These are phyloP conservation scores for Zoanthus gigantus DNA, from an alignment of 92 coral and sea anemone species.

Conservation along the genomic window DNA sequence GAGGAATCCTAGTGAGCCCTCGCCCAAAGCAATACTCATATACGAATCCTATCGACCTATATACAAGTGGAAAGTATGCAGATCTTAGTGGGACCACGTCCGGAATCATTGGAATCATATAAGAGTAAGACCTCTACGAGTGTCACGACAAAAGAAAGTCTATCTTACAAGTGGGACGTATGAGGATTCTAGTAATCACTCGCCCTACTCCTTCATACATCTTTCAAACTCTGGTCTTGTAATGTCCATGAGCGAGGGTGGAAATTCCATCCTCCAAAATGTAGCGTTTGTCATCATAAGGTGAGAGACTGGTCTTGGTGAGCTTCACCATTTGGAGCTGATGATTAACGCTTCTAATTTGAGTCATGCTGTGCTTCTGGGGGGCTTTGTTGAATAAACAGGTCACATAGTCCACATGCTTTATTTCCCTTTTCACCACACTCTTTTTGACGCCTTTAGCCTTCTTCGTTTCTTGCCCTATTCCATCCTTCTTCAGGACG, in stretches of 20 bases:
- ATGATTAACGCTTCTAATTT: neutral
- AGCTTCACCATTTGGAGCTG: neutral
- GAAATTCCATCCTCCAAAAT: neutral
- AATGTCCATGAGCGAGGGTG: neutral
- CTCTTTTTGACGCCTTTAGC: neutral
- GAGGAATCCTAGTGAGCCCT: conserved; percentile 39
- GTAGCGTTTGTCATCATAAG: neutral
- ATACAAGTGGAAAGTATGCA: conserved; percentile 3
- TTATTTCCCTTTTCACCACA: neutral
- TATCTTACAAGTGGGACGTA: no score
- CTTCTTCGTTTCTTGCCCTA: neutral
- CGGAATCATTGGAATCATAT: no score
- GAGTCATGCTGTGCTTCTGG: neutral
- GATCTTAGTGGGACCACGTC: neutral
- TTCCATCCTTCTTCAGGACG: neutral
- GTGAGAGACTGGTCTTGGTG: neutral
- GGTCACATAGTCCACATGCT: neutral
- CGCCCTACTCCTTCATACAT: no score
- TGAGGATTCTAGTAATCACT: no score
- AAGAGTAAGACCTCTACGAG: no score
- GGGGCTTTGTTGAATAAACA: neutral
- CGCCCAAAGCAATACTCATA: conserved; percentile 28
- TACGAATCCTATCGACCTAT: neutral
- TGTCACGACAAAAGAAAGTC: no score
- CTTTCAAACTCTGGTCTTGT: no score